These are phyloP conservation scores for Myoxocephalus aenaeus DNA, from an alignment of 2,797 vertebrate genomes.

Conservation along the genomic window DNA sequence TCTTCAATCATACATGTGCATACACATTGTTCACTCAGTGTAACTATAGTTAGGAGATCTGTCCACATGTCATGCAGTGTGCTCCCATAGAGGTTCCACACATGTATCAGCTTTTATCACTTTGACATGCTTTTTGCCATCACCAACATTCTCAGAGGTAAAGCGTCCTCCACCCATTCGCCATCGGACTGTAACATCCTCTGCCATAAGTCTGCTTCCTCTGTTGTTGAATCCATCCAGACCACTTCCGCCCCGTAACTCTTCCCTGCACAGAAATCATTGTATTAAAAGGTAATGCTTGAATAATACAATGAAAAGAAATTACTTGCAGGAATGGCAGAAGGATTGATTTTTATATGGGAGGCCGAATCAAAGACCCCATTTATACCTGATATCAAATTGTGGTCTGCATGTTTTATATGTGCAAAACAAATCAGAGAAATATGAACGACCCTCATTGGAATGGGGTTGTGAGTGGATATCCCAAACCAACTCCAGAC, in stretches of 20 bases:
- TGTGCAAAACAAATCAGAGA: neutral
- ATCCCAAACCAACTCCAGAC: neutral
- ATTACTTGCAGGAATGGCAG: neutral
- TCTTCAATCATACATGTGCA: constrained; percentile 18
- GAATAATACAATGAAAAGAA: neutral
- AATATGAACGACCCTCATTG: neutral
- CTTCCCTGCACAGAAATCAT: constrained; percentile 83
- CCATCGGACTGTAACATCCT: constrained; percentile 88
- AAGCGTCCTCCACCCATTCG: constrained; percentile 90
- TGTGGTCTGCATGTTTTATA: neutral
- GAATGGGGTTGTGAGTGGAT: neutral
- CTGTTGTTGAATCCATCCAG: constrained; percentile 95
- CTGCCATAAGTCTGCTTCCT: constrained; percentile 90
- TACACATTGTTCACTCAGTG: neutral
- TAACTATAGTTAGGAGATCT: neutral
- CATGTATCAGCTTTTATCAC: constrained; percentile 53
- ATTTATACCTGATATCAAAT: neutral
- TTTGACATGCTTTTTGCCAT: constrained; percentile 87
- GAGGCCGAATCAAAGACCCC: neutral
- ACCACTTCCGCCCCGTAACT: constrained; percentile 90
- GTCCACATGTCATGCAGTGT: neutral
- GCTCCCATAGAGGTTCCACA: neutral
- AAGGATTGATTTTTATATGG: neutral
- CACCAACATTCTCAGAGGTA: constrained; percentile 91
- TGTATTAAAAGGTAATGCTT: neutral